Evolutionary conservation across 2,888 invertebrate species (phyloP).

Genomic region (Oscheius sp.): DNA sequence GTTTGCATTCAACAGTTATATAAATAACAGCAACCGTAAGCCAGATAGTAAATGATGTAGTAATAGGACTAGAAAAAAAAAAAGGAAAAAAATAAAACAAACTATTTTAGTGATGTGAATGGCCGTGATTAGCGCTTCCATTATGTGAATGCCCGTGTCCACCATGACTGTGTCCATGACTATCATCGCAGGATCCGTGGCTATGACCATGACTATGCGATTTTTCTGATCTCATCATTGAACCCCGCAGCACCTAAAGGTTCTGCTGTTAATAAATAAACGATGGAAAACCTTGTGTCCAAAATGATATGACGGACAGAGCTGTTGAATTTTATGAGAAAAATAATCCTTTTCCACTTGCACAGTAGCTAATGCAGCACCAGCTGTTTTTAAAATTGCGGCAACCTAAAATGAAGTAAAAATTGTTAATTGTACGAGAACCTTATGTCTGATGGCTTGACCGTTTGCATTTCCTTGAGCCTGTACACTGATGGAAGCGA

Average conservation of each 20-base stretch:
- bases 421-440: conserved; percentile 1
- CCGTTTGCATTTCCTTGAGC: conserved; percentile 68
- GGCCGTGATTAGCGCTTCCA: conserved; percentile 29
- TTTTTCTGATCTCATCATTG: conserved; percentile 33
- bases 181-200: conserved; percentile 35
- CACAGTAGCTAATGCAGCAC: conserved; percentile 74
- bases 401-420: conserved; percentile 43
- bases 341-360: conserved; percentile 76
- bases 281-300: conserved; percentile 51
- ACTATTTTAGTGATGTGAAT: conserved; percentile 17
- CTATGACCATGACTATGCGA: conserved; percentile 48
- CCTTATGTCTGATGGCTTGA: conserved; percentile 63
- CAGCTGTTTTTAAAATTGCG: conserved; percentile 65
- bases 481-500: conserved; percentile 75
- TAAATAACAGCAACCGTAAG: conserved; percentile 5
- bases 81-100: neutral
- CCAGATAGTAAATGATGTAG: conserved; percentile 5
- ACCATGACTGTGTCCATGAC: conserved; percentile 34
- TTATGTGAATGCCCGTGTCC: conserved; percentile 32
- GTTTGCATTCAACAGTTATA: conserved; percentile 13
- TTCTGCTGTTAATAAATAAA: too few relatives aligned
- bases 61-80: conserved; percentile 25
- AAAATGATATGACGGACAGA: conserved; percentile 51
- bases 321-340: conserved; percentile 74
- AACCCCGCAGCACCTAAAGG: conserved; percentile 42